These are phyloP conservation scores for Oreochromis spilurus DNA, from an alignment of 2,113 vertebrate species.

Conservation along the genomic window DNA sequence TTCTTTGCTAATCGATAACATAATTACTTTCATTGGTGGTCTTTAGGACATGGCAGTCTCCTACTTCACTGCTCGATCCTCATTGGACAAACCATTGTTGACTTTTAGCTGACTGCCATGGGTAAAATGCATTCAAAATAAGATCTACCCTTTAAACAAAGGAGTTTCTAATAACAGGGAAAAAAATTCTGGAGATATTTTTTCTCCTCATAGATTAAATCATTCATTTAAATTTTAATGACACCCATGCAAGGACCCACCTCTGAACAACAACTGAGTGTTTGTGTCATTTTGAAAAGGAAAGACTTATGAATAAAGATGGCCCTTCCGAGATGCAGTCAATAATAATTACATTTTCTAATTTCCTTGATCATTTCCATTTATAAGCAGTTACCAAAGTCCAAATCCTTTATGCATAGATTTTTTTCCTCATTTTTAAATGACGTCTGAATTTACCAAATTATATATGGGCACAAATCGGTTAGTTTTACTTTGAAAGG, in stretches of 20 bases:
- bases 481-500: not conserved
- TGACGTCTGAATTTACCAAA: not conserved
- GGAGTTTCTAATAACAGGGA: constrained; percentile 1
- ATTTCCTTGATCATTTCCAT: not conserved
- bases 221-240: constrained; percentile 28
- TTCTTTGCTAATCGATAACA: constrained; percentile 50
- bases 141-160: not conserved
- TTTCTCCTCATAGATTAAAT: constrained; percentile 24
- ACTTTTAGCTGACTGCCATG: not conserved
- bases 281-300: not conserved
- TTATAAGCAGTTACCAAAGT: not conserved
- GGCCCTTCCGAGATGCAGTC: not conserved
- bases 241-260: not conserved
- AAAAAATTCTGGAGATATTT: not conserved
- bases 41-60: constrained; percentile 29
- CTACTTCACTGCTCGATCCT: not conserved
- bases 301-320: not conserved
- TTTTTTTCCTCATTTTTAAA: not conserved
- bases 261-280: not conserved
- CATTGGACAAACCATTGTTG: constrained; percentile 1
- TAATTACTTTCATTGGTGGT: constrained; percentile 50
- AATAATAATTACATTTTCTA: not conserved
- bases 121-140: not conserved
- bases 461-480: not conserved
- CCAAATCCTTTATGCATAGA: not conserved